A percentile compares a stretch with the other conserved stretches of the same genome.
phyloP scores from a whole-genome alignment of 2,797 vertebrate species.

The Aphelocoma californica region DNA sequence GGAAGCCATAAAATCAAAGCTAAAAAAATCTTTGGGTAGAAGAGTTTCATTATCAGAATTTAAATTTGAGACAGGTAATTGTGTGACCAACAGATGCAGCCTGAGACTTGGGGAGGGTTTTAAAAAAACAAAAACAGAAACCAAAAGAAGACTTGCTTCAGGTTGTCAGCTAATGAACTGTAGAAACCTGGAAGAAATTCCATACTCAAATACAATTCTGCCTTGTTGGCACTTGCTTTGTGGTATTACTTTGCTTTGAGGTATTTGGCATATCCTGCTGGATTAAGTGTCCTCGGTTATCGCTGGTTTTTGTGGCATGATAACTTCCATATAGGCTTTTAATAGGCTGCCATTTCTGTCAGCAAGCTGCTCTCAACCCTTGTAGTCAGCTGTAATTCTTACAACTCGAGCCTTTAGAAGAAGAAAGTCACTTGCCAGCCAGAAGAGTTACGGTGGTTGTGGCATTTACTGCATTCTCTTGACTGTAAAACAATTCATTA shows the following conservation, averaged over 20 bases:
- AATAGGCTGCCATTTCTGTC: background rate
- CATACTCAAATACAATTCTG: background rate
- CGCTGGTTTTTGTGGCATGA: background rate
- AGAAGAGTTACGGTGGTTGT: background rate
- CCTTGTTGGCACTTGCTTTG: background rate
- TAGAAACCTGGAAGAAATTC: background rate
- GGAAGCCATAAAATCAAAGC: background rate
- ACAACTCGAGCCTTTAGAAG: background rate
- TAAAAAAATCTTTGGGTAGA: background rate
- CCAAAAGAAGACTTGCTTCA: background rate
- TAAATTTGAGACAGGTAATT: background rate
- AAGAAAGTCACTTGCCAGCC: background rate
- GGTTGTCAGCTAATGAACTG: background rate
- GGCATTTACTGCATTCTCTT: background rate
- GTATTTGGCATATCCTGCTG: background rate
- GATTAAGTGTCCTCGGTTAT: background rate
- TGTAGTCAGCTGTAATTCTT: background rate
- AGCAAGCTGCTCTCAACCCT: background rate
- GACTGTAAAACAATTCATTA: background rate
- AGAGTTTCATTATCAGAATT: background rate
- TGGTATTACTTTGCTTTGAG: background rate
- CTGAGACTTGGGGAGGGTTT: background rate
- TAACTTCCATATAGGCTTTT: background rate
- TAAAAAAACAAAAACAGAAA: background rate
- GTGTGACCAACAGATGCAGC: background rate